Conservation (phyloP, 2,888 invertebrate species). For the Parelbella ahira region DNA sequence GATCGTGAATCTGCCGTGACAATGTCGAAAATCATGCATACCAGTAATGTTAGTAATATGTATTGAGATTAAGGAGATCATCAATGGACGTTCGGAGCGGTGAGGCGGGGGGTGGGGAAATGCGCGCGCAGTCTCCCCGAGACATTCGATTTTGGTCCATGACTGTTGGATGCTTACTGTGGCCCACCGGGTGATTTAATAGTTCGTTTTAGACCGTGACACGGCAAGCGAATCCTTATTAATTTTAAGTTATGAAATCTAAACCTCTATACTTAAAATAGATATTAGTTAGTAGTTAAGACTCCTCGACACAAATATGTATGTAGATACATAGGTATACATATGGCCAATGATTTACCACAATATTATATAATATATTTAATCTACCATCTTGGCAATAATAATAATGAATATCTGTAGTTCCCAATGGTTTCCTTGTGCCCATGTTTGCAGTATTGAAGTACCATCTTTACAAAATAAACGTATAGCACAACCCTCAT, state of each 20-base stretch:
- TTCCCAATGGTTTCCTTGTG: too few relatives aligned
- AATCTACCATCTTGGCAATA: too few relatives aligned
- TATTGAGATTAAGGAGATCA: constrained; percentile 73
- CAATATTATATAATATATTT: too few relatives aligned
- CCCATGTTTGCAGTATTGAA: too few relatives aligned
- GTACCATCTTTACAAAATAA: too few relatives aligned
- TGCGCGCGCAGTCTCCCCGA: constrained; percentile 74
- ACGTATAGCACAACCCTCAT: too few relatives aligned
- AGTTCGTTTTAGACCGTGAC: constrained; percentile 70
- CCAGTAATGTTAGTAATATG: constrained; percentile 55
- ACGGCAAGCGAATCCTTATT: constrained; percentile 48
- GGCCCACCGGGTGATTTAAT: constrained; percentile 73
- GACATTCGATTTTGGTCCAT: constrained; percentile 82
- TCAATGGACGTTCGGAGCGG: constrained; percentile 73
- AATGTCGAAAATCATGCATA: constrained; percentile 36
- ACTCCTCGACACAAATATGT: too few relatives aligned
- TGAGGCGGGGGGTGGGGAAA: constrained; percentile 53
- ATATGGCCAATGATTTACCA: too few relatives aligned
- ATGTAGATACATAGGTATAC: too few relatives aligned
- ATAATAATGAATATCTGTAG: too few relatives aligned
- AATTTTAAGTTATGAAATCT: constrained; percentile 35
- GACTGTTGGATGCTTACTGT: constrained; percentile 77
- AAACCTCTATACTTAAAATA: constrained; percentile 1
- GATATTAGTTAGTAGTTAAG: constrained; percentile 1
- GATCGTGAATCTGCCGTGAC: constrained; percentile 5